phyloP scores from a whole-genome alignment of 2,888 invertebrate species.

The Eurytoma adleriae region DNA sequence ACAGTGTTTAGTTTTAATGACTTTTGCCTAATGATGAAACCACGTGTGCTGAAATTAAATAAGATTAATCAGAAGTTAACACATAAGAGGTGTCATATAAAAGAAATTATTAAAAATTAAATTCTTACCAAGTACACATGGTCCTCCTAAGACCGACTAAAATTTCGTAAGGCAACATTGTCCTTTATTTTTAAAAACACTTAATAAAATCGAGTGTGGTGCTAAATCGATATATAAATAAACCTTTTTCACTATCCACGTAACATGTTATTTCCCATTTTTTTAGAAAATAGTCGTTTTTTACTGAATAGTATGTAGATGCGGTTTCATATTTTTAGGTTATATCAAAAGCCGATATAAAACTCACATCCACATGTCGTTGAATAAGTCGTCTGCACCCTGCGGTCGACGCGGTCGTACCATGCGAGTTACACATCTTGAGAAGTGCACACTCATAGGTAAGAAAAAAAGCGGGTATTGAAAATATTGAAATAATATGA shows the following conservation, averaged over 20 bases:
- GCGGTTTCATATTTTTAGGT: background rate
- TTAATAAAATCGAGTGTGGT: background rate
- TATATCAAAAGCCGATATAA: background rate
- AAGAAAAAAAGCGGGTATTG: too few species aligned
- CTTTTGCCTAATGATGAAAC: constrained; percentile 24
- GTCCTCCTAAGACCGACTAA: constrained; percentile 36
- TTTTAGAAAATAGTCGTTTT: background rate
- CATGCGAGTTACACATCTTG: too few species aligned
- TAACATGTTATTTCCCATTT: constrained; percentile 22
- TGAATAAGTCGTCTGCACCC: too few species aligned
- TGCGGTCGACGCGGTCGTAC: too few species aligned
- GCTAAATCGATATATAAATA: background rate
- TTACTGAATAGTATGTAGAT: background rate
- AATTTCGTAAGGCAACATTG: constrained; percentile 56
- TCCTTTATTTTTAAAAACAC: constrained; percentile 7
- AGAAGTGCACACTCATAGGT: too few species aligned
- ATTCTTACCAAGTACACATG: constrained; percentile 49
- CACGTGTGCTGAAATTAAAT: constrained; percentile 31
- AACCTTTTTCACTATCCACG: background rate
- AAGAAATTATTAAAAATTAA: constrained; percentile 10
- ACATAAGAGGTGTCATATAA: constrained; percentile 1
- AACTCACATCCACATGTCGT: too few species aligned
- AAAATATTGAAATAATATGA: too few species aligned
- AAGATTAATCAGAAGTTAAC: background rate
- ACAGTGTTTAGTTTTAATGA: constrained; percentile 11